Conservation (phyloP, 2,113 vertebrate species). For the Chionodraco myersi region DNA sequence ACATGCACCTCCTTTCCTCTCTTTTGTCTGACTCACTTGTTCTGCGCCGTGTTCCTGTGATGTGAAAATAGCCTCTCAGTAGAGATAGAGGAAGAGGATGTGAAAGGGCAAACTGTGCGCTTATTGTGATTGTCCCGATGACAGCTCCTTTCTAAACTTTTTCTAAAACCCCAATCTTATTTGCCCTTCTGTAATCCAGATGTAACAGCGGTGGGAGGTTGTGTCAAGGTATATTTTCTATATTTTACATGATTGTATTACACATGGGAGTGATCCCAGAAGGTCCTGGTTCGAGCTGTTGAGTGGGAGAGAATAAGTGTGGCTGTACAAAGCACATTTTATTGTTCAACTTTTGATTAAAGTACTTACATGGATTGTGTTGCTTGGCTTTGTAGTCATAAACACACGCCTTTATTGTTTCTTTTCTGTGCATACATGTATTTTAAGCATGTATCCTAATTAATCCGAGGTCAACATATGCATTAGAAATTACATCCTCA, state of each 20-base stretch:
- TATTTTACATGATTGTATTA: constrained; percentile 43
- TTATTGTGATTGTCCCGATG: constrained; percentile 46
- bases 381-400: neutral
- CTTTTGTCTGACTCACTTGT: constrained; percentile 55
- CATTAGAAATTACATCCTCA: neutral
- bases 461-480: neutral
- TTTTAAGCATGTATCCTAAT: neutral
- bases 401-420: constrained; percentile 19
- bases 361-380: constrained; percentile 3
- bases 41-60: constrained; percentile 34
- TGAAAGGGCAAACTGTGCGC: constrained; percentile 45
- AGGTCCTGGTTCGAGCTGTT: constrained; percentile 22
- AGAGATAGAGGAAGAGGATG: constrained; percentile 18
- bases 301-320: constrained; percentile 20
- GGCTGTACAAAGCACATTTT: constrained; percentile 12
- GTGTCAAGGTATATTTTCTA: neutral
- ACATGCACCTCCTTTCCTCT: constrained; percentile 25
- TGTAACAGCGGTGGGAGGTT: constrained; percentile 22
- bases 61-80: constrained; percentile 43
- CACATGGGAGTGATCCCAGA: constrained; percentile 26
- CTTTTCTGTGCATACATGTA: neutral
- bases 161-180: constrained; percentile 25
- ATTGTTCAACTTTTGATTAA: constrained; percentile 7
- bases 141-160: constrained; percentile 38
- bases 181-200: constrained; percentile 32